These are phyloP conservation scores for Isichthys henryi DNA, from an alignment of 2,113 vertebrate genomes.

Conservation along the genomic window DNA sequence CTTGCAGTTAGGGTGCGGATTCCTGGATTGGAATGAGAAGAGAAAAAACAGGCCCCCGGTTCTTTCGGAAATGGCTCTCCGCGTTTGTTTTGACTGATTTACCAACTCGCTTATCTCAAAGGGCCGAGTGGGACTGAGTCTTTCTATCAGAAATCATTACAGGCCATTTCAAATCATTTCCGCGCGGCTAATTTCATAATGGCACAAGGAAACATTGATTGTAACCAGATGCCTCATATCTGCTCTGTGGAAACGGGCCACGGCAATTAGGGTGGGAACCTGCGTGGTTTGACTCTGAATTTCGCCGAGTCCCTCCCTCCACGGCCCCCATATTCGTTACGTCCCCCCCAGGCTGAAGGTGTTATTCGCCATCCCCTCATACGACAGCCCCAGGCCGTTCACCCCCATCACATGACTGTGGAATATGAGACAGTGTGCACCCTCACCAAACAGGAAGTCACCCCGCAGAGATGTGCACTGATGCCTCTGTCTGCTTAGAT, in stretches of 20 bases:
- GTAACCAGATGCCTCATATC: constrained; percentile 48
- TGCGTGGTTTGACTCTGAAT: constrained; percentile 5
- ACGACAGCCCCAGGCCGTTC: not conserved
- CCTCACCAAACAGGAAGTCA: not conserved
- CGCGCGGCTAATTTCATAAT: constrained; percentile 49
- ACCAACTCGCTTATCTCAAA: constrained; percentile 45
- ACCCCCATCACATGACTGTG: not conserved
- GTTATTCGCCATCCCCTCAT: not conserved
- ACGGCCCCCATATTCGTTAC: not conserved
- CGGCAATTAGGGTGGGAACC: constrained; percentile 24
- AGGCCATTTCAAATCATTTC: constrained; percentile 52
- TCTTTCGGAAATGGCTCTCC: constrained; percentile 22
- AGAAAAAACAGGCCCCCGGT: not conserved
- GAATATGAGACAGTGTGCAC: not conserved
- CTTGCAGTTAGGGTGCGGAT: constrained; percentile 31
- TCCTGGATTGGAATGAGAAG: constrained; percentile 26
- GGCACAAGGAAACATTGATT: constrained; percentile 48
- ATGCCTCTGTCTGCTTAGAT: not conserved
- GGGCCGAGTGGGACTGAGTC: constrained; percentile 39
- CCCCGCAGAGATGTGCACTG: not conserved
- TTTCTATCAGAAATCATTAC: constrained; percentile 53
- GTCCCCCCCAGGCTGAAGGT: not conserved
- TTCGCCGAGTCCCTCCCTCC: not conserved
- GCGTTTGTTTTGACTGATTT: constrained; percentile 44
- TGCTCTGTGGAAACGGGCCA: constrained; percentile 38